Percentiles rank a stretch among this genome's conserved stretches.
Conservation (phyloP, 2,888 invertebrate genomes). For the Chesias legatella region DNA sequence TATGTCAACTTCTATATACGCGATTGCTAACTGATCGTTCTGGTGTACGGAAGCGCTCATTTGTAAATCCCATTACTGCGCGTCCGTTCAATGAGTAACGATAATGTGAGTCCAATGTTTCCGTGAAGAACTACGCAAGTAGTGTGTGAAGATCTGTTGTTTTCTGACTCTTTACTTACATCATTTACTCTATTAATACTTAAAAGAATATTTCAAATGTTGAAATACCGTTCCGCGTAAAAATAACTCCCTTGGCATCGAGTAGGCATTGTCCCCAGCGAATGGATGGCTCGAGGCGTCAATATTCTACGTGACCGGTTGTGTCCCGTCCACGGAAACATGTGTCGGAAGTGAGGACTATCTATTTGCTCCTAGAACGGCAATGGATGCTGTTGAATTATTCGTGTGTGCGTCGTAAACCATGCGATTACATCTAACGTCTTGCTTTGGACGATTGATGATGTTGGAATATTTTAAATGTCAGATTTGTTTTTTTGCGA, state of each 20-base stretch:
- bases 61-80: too few relatives aligned
- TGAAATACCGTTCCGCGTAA: constrained; percentile 48
- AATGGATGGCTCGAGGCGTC: constrained; percentile 73
- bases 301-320: constrained; percentile 79
- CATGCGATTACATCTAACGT: constrained; percentile 30
- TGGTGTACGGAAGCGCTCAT: too few relatives aligned
- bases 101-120: too few relatives aligned
- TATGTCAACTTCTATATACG: too few relatives aligned
- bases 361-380: constrained; percentile 74
- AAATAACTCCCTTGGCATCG: constrained; percentile 50
- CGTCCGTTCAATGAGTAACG: too few relatives aligned
- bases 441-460: constrained; percentile 24
- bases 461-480: constrained; percentile 5
- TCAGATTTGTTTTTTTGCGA: constrained; percentile 7
- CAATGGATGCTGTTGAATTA: constrained; percentile 63
- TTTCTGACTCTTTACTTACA: too few relatives aligned
- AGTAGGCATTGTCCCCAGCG: constrained; percentile 61
- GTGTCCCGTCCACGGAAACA: constrained; percentile 71
- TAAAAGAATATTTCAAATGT: constrained; percentile 34
- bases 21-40: too few relatives aligned
- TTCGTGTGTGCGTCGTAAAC: constrained; percentile 51
- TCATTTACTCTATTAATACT: constrained; percentile 16
- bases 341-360: constrained; percentile 78
- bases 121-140: too few relatives aligned
- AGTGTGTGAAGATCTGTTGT: too few relatives aligned